These are phyloP conservation scores for Hylaeus anthracinus DNA, from an alignment of 1,140 invertebrate species.

Conservation along the genomic window DNA sequence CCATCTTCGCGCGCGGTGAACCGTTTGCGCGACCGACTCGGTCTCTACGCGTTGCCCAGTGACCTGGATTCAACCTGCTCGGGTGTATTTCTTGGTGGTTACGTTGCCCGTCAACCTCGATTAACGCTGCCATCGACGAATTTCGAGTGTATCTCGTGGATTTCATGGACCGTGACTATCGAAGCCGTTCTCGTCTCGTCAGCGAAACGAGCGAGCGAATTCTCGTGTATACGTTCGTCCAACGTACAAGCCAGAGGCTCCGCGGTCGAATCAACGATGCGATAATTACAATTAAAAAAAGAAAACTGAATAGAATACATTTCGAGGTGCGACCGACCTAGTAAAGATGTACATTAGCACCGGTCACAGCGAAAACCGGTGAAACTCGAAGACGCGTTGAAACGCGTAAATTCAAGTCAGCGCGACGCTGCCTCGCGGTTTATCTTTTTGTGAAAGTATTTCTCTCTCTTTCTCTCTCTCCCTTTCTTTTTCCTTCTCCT, in stretches of 20 bases:
- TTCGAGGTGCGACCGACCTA: no score
- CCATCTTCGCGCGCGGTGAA: constrained; percentile 29
- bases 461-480: constrained; percentile 41
- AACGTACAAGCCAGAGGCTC: not conserved
- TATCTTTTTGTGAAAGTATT: constrained; percentile 44
- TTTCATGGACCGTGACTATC: constrained; percentile 32
- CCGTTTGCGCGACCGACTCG: constrained; percentile 18
- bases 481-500: not conserved
- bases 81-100: not conserved
- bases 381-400: constrained; percentile 38
- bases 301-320: no score
- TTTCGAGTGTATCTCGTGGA: constrained; percentile 1
- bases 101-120: constrained; percentile 20
- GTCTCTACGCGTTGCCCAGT: not conserved
- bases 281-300: no score
- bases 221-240: not conserved
- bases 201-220: not conserved
- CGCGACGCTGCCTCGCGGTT: constrained; percentile 26
- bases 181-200: not conserved
- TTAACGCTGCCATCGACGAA: constrained; percentile 11
- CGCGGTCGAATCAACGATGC: no score
- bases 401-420: constrained; percentile 39
- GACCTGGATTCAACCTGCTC: constrained; percentile 27
- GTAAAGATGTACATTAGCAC: not conserved
- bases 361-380: constrained; percentile 29